Percentiles rank a stretch among this genome's conserved stretches.
Conservation (phyloP, 1,140 invertebrate species). For the Pseudomyrmex flavicornis region DNA sequence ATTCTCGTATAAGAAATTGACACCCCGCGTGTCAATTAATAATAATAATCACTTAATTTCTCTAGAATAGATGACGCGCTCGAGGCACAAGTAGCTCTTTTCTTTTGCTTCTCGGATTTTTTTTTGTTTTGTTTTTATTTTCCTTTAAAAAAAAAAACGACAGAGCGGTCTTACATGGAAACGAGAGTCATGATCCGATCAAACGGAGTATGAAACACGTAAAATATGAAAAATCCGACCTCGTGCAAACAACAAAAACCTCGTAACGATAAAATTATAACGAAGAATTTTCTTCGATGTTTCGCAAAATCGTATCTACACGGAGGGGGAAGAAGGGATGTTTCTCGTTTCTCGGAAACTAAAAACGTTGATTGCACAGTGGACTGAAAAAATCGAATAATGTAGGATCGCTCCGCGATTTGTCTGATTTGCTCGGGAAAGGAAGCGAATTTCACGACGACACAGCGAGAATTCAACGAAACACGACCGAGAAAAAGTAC, state of each 20-base stretch:
- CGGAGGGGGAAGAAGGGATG: not conserved
- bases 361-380: not conserved
- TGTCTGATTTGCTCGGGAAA: constrained; percentile 43
- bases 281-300: no score
- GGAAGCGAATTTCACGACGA: constrained; percentile 32
- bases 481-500: constrained; percentile 45
- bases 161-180: constrained; percentile 31
- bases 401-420: constrained; percentile 43
- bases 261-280: no score
- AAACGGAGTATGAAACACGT: no score
- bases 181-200: not conserved
- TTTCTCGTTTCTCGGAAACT: not conserved
- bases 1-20: constrained; percentile 63
- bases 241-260: not conserved
- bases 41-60: constrained; percentile 49
- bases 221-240: no score
- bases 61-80: constrained; percentile 69
- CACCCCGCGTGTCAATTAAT: constrained; percentile 28
- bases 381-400: not conserved
- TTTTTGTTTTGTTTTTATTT: not conserved
- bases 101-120: constrained; percentile 42
- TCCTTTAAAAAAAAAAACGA: constrained; percentile 4
- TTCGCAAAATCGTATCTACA: not conserved
- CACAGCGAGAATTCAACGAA: constrained; percentile 55
- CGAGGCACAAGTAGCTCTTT: constrained; percentile 70